These are phyloP conservation scores for Eilema depressum DNA, from an alignment of 2,888 invertebrate genomes.

Conservation along the genomic window DNA sequence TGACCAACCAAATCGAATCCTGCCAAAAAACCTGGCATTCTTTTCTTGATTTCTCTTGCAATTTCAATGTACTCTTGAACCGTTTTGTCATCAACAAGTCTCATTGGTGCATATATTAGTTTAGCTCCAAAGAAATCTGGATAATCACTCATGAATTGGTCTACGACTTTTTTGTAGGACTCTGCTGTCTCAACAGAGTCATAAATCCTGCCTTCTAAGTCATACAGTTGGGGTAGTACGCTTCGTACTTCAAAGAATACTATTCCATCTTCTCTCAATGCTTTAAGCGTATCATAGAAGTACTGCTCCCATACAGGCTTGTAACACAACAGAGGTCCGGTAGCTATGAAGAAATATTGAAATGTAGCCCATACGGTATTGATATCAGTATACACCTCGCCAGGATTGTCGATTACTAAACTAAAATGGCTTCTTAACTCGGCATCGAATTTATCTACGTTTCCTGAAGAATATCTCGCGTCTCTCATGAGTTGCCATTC, in stretches of 20 bases:
- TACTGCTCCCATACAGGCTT: conserved; percentile 89
- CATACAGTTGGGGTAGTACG: conserved; percentile 88
- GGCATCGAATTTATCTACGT: conserved; percentile 83
- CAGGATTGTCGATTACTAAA: conserved; percentile 83
- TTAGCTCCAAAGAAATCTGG: conserved; percentile 90
- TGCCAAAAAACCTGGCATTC: conserved; percentile 89
- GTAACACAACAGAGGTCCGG: conserved; percentile 86
- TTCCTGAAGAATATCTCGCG: conserved; percentile 77
- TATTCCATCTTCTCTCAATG: conserved; percentile 89
- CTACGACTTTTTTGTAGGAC: conserved; percentile 85
- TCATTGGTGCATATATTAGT: conserved; percentile 89
- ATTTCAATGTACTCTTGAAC: conserved; percentile 80
- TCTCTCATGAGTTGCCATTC: conserved; percentile 84
- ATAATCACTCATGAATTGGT: conserved; percentile 86
- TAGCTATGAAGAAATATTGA: conserved; percentile 82
- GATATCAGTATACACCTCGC: conserved; percentile 80
- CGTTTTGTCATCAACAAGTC: conserved; percentile 73
- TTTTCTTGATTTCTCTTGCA: conserved; percentile 76
- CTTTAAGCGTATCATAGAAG: conserved; percentile 88
- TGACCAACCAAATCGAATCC: conserved; percentile 95
- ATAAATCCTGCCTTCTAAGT: conserved; percentile 88
- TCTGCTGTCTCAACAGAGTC: conserved; percentile 83
- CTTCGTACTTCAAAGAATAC: conserved; percentile 91
- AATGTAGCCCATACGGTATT: conserved; percentile 89
- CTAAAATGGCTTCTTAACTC: conserved; percentile 84